Base-by-base conservation (phyloP, 1,140 invertebrate genomes). In the Teleogryllus occipitalis region DNA sequence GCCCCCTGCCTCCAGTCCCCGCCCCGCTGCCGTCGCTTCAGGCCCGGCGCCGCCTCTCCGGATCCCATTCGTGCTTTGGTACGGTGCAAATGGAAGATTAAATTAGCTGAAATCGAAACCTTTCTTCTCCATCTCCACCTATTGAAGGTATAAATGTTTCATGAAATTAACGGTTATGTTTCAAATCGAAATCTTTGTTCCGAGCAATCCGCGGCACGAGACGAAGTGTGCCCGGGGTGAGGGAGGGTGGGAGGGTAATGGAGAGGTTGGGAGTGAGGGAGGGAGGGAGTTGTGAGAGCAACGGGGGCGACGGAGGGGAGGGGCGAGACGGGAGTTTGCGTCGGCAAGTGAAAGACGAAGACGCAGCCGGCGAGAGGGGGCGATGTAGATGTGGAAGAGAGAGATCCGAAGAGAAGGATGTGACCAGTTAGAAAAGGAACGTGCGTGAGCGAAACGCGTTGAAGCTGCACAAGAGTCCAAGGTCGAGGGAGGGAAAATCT, bases 71-170 rank as follows among this genome's bases (percentile, higher is more conserved):
- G 10, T 18, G 54, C 18, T 65, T 65, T 18, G 10, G 54, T 18
- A 65, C 54, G 54, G 54, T 65, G 54, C 10, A 18, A 65, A 65
- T 14, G 54, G 18, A 18, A 65, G 54, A 65, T 65, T 65, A 65
- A 65, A 65, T 65, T 65, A 65, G 54, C 54, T 65, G 54, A 65
- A 65, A 65, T 65, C 54, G 54, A 65, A 65, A 65, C 54, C 18
- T 65, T 65, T 18, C 54, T 65, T 65, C 54, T 65, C 54, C 54
- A 65, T 65, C 27, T 39, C 10, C 54, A 65, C 54, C 54, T 65
- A 65, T 65, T 65, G 54, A 65, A 65, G 54, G 54, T 65, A 65
- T 65, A 65, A 65, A 65, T 65, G 54, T 65, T 65, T 65, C 54
- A 65, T 65, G 54, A 65, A 65, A 65, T 65, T 65, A 65, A 65